Percentiles rank a stretch among this genome's conserved stretches.
These are phyloP conservation scores for Bucco capensis DNA, from an alignment of 2,113 vertebrate species.

Conservation along the genomic window DNA sequence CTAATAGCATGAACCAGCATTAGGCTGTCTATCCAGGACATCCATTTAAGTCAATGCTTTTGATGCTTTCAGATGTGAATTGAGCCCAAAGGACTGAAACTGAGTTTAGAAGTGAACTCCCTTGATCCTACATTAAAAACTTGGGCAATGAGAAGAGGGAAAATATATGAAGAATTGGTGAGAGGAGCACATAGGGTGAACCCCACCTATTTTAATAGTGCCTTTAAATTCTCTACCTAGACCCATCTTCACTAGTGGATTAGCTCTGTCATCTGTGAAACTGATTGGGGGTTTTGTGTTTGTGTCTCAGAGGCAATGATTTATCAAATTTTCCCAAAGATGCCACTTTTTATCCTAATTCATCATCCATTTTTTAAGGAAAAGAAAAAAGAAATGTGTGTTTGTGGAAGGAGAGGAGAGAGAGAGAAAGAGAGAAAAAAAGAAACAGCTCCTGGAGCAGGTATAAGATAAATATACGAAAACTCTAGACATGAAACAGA, in stretches of 20 bases:
- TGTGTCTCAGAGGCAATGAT: background rate
- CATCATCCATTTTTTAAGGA: background rate
- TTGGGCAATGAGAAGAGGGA: background rate
- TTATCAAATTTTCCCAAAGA: background rate
- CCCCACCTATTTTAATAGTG: background rate
- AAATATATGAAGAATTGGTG: background rate
- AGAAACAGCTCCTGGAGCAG: background rate
- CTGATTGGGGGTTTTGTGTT: background rate
- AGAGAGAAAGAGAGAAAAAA: background rate
- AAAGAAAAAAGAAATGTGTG: background rate
- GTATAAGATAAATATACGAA: conserved; percentile 58
- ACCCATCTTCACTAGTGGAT: background rate
- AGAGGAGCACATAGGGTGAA: background rate
- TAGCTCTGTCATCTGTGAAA: background rate
- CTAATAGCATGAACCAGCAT: background rate
- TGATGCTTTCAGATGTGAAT: background rate
- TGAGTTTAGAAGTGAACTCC: background rate
- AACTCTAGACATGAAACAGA: conserved; percentile 64
- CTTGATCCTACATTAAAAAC: background rate
- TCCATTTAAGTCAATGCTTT: background rate
- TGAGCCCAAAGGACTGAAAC: background rate
- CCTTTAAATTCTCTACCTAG: background rate
- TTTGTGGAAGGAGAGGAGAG: background rate
- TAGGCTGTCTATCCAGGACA: background rate
- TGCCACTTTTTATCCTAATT: background rate